Base-by-base conservation (phyloP, 2,797 vertebrate genomes). In the Simalia tracyae region DNA sequence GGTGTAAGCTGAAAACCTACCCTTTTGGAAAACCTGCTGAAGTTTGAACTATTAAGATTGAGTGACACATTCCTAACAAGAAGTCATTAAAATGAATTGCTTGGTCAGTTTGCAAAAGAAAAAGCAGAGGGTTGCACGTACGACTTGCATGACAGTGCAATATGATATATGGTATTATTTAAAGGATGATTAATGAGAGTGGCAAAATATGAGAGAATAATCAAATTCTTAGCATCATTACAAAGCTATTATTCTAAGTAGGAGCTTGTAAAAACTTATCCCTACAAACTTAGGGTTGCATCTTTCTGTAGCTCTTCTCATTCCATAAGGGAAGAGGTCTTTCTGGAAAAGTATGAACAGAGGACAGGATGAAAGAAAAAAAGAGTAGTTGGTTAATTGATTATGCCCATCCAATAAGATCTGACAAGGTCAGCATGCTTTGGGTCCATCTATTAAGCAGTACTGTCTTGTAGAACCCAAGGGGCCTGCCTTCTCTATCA, bases 1-100 rank as follows among this genome's bases (percentile, higher is more conserved):
- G 36, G n/a, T 90, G 57, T 92, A 57, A 95, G n/a, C 42, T 89
- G 26, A 72, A 66, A 95, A 95, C 94, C 0, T 89, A 91, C 87
- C 95, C 92, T 94, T 94, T 88, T 90, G 90, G 91, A 89, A 92
- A 94, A 92, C 89, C 59, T 93, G 89, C 85, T 92, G 59, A 91
- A 90, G 46, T 89, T 90, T 90, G 92, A 95, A 94, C 92, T 91
- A 91, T 42, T 63, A 89, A 19, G 90, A n/a, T 19, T 36, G 91
- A 95, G 56, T 96, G 93, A 94, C 90, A 94, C 7, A 17, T 95
- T 88, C 86, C 31, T 93, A 94, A 93, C 93, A 87, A 72, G 81
- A 56, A 66, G 91, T 89, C 3, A 88, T 93, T 93, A 94, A 93
- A 22, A 36, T 90, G 14, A 93, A 89, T 42, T n/a, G 0, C 86